Percentiles rank a stretch among this genome's conserved stretches.
These are phyloP conservation scores for Hystrix cristata DNA, from an alignment of 2,113 vertebrate genomes.

Conservation along the genomic window DNA sequence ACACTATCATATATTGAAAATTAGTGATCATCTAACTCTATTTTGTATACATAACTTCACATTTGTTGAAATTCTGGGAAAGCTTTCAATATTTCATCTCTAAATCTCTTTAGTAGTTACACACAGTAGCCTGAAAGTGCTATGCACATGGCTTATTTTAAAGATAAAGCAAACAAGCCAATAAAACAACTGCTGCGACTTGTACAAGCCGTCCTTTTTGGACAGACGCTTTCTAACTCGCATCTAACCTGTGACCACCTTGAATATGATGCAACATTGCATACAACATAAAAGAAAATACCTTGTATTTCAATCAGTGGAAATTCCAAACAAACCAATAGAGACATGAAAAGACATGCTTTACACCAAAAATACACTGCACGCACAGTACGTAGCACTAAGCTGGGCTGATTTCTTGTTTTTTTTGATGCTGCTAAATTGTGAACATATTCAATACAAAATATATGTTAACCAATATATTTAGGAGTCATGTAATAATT, in stretches of 20 bases:
- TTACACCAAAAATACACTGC: neutral
- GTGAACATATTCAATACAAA: neutral
- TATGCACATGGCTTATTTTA: neutral
- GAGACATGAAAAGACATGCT: neutral
- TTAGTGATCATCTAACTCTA: neutral
- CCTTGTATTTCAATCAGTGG: neutral
- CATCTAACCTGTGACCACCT: neutral
- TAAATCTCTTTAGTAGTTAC: constrained; percentile 18
- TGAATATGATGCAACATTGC: neutral
- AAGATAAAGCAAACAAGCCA: neutral
- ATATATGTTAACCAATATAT: neutral
- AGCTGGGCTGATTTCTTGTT: neutral
- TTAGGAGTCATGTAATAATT: constrained; percentile 40
- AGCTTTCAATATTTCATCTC: neutral
- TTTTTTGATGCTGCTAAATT: neutral
- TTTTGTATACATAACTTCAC: neutral
- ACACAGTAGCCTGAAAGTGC: neutral
- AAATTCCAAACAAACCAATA: neutral
- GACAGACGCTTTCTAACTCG: neutral
- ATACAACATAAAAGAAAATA: rapidly evolving
- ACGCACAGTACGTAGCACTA: neutral
- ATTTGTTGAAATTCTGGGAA: neutral
- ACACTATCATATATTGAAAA: neutral
- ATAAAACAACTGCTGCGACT: neutral
- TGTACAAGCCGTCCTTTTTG: neutral